Conservation (phyloP, 2,888 invertebrate species). For the Parthenolecanium corni region DNA sequence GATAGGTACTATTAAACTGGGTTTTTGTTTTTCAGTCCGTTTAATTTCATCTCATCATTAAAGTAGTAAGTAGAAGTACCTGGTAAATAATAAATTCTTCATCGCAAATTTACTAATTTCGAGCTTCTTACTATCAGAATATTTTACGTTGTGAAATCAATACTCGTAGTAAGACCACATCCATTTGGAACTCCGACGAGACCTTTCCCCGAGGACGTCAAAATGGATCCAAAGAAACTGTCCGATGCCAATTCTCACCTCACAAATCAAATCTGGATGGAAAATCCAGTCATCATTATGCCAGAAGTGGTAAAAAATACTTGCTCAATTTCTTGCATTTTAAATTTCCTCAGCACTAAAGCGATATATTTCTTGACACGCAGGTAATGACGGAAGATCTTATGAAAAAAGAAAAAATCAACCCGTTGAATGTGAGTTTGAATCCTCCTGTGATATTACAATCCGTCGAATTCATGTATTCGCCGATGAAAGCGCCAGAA, state of each 20-base stretch:
- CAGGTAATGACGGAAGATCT: slow-evolving; percentile 11
- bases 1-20: too few species aligned
- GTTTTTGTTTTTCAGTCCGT: too few species aligned
- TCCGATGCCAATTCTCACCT: background rate
- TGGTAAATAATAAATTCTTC: too few species aligned
- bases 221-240: too few species aligned
- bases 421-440: background rate
- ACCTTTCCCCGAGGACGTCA: too few species aligned
- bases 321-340: background rate
- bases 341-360: background rate
- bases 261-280: slow-evolving; percentile 13
- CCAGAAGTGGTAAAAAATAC: slow-evolving; percentile 11
- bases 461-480: slow-evolving; percentile 8
- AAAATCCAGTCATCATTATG: slow-evolving; percentile 15
- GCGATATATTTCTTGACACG: background rate
- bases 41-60: too few species aligned
- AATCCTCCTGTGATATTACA: slow-evolving; percentile 9
- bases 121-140: too few species aligned
- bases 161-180: too few species aligned
- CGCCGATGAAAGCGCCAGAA: slow-evolving; percentile 1
- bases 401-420: slow-evolving; percentile 5
- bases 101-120: too few species aligned
- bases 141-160: too few species aligned
- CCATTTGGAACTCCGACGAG: too few species aligned
- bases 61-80: too few species aligned